phyloP scores from a whole-genome alignment of 2,888 invertebrate genomes.

The Pristionchus exspectatus region DNA sequence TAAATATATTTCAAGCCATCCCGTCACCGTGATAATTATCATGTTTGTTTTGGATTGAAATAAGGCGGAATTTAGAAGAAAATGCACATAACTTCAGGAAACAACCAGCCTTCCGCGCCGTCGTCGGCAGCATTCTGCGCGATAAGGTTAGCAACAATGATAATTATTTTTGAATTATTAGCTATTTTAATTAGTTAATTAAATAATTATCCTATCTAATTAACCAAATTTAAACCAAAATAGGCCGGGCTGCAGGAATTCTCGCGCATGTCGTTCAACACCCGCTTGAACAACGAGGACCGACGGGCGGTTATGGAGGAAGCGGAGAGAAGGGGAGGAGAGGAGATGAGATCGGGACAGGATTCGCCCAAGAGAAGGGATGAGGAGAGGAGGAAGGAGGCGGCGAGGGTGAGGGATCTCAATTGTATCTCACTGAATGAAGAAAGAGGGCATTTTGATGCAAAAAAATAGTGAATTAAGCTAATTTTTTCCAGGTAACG shows the following conservation, averaged over 20 bases:
- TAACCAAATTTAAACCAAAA: background rate
- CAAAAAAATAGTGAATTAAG: too few relatives aligned
- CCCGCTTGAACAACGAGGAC: slow-evolving; percentile 60
- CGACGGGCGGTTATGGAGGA: slow-evolving; percentile 51
- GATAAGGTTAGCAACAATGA: slow-evolving; percentile 3
- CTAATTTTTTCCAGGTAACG: slow-evolving; percentile 55
- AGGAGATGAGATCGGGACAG: background rate
- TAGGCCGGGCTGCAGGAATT: slow-evolving; percentile 66
- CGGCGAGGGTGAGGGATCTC: slow-evolving; percentile 12
- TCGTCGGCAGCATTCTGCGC: slow-evolving; percentile 23
- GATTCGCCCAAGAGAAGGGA: slow-evolving; percentile 49
- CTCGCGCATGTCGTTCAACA: slow-evolving; percentile 76
- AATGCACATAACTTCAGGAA: slow-evolving; percentile 1
- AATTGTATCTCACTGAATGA: too few relatives aligned
- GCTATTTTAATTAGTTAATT: background rate
- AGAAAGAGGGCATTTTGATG: background rate
- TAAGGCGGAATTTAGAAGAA: too few relatives aligned
- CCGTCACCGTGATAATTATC: too few relatives aligned
- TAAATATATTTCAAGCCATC: too few relatives aligned
- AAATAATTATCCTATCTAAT: background rate
- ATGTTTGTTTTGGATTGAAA: too few relatives aligned
- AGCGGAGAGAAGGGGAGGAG: slow-evolving; percentile 55
- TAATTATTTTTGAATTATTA: background rate
- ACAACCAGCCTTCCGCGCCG: background rate
- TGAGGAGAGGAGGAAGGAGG: slow-evolving; percentile 11